Base-by-base conservation (phyloP, 2,113 vertebrate genomes). In the Halichoeres trimaculatus region DNA sequence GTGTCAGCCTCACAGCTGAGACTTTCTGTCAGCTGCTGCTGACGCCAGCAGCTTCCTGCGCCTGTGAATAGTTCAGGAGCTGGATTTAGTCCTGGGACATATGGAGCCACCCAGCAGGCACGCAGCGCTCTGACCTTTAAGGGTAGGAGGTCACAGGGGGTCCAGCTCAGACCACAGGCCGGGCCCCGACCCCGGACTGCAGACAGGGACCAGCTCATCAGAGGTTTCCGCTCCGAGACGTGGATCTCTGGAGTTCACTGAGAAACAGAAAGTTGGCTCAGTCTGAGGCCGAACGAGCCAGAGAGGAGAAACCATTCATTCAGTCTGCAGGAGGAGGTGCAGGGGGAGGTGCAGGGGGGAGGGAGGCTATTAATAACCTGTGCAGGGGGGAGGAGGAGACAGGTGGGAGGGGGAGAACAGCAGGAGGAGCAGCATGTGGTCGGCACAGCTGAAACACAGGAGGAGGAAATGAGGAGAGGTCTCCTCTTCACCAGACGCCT, bases 91-190 rank as follows among this genome's bases (percentile, higher is more conserved):
- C 74, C 19, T 54, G 74, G 78, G 59, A 48, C 22, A 24, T 22
- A 38, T 57, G 70, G 34, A 61, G 79, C 58, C 56, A 62, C 61
- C 62, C 41, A 38, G 43, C 36, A 66, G 65, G 57, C 56, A 70
- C 36, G 51, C 23, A 20, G 8, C 17, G 45, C 58, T 61, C 61
- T 90, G 89, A 91, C 90, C 90, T 88, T 88, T 90, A 2, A 6
- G 61, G 38, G 74, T 36, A 52, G 20, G 67, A 73, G 80, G 80
- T 74, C 81, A 51, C 41, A 13, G 19, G 30, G n/a, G n/a, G n/a
- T n/a, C 68, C 67, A 62, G 11, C 51, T 72, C 58, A 14, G 59
- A 14, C 7, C 5, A 48, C n/a, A 12, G 56, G 53, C 4, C 0
- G 35, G n/a, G 38, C 35, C 48, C 6, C 64, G 50, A 41, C 70